These are phyloP conservation scores for Kryphioiulus occultus DNA, from an alignment of 2,888 invertebrate species.

Conservation along the genomic window DNA sequence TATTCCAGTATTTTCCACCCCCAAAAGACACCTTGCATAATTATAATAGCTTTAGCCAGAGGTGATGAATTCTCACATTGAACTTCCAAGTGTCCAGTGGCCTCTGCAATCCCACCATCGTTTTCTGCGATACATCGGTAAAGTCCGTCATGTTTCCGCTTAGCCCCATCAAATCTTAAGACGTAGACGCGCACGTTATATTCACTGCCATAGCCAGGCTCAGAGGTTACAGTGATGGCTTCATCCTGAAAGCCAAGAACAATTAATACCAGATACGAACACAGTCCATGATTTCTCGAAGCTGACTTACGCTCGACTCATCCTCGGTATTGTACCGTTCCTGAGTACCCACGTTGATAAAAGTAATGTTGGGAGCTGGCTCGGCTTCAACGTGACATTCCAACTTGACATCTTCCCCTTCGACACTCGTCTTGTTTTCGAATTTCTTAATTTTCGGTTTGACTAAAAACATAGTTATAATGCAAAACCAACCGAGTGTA, in stretches of 20 bases:
- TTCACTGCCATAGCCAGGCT: not conserved
- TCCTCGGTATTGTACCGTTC: not conserved
- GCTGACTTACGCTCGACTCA: not conserved
- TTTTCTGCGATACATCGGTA: slow-evolving; percentile 87
- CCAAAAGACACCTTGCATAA: no score
- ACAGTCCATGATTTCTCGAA: not conserved
- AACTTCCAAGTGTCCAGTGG: slow-evolving; percentile 56
- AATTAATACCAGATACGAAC: not conserved
- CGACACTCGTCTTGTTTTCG: slow-evolving; percentile 74
- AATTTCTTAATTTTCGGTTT: slow-evolving; percentile 82
- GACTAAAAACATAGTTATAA: slow-evolving; percentile 68
- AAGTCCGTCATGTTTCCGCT: slow-evolving; percentile 81
- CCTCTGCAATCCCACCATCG: slow-evolving; percentile 56
- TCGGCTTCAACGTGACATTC: slow-evolving; percentile 60
- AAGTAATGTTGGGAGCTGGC: slow-evolving; percentile 47
- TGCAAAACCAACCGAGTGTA: not conserved
- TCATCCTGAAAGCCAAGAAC: not conserved
- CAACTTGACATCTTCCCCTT: slow-evolving; percentile 71
- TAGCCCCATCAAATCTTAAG: slow-evolving; percentile 73
- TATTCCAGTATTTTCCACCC: no score
- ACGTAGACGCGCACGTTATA: not conserved
- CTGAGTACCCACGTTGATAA: slow-evolving; percentile 46
- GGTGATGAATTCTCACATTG: slow-evolving; percentile 61
- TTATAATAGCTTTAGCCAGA: no score
- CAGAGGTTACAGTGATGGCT: not conserved